Evolutionary conservation across 2,888 invertebrate species (phyloP), one percentile per base, ranked within the genome.

Genomic region (Rhagium mordax): DNA sequence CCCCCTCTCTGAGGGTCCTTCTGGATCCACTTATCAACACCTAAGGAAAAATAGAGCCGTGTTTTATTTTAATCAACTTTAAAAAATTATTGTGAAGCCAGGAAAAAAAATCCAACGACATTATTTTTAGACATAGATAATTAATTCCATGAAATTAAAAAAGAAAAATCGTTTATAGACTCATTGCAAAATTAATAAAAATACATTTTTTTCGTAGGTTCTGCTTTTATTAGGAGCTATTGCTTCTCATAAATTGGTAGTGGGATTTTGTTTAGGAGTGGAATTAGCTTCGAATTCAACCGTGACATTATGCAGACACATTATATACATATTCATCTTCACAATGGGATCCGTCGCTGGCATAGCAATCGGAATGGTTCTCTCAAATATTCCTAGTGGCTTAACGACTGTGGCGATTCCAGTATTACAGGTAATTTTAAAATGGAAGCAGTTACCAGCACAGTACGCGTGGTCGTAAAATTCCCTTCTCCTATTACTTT

Each of bases 251-350:
- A 96, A 96, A 88, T 91, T 93, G 79, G 94, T 95, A 15, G 94
- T 96, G 67, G 93, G 93, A 0, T 95, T 96, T 87, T 95, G 95
- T 80, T 89, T 96, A 59, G 95, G 96, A 0, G 90, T 94, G 0
- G 95, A 95, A 86, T 88, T 95, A 70, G 81, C 86, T 6, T 86
- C 89, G 15, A 86, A 86, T 60, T 66, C 79, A 5, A 66, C 72
- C 18, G 83, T 77, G n/a, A 83, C 84, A 10, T 78, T 84, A 57
- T 88, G 89, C 61, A 86, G 88, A 48, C 91, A 93, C 76, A 87
- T 93, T 18, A 78, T 90, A 7, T 91, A 91, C 55, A 90, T 94
- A 65, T 82, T 88, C 1, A 88, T 93, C 20, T 95, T 95, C 86
- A 91, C 94, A 8, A 86, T 91, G 0, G 94, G 94, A 0, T 94